These are phyloP conservation scores for Baronia brevicornis DNA, from an alignment of 2,888 invertebrate genomes.

Conservation along the genomic window DNA sequence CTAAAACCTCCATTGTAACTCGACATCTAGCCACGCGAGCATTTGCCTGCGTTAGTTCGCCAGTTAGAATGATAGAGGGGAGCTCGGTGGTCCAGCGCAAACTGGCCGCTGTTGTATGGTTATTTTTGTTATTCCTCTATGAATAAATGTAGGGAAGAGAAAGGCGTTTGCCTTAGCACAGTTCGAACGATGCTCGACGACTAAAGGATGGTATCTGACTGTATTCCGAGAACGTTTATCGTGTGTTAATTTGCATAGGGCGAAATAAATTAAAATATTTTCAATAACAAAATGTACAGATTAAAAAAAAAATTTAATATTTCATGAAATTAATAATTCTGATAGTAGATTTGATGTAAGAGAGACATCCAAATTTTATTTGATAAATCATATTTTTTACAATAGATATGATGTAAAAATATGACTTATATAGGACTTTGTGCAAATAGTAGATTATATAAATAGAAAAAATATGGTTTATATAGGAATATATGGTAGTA, in stretches of 20 bases:
- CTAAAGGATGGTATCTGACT: slow-evolving; percentile 41
- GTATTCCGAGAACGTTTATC: slow-evolving; percentile 35
- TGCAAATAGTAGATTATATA: too few relatives aligned
- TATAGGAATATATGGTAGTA: too few relatives aligned
- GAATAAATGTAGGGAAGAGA: slow-evolving; percentile 71
- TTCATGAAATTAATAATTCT: background rate
- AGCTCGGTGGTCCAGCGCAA: slow-evolving; percentile 29
- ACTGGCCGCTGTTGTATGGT: slow-evolving; percentile 51
- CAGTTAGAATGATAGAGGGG: slow-evolving; percentile 17
- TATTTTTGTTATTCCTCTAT: slow-evolving; percentile 75
- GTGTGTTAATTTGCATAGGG: slow-evolving; percentile 25
- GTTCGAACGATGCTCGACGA: slow-evolving; percentile 50
- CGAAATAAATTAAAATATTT: too few relatives aligned
- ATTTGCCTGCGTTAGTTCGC: slow-evolving; percentile 16
- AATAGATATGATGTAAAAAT: too few relatives aligned
- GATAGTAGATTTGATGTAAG: background rate
- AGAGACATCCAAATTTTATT: too few relatives aligned
- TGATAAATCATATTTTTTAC: too few relatives aligned
- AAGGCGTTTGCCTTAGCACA: slow-evolving; percentile 74
- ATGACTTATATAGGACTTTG: too few relatives aligned
- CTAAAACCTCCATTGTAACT: slow-evolving; percentile 31
- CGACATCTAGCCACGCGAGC: slow-evolving; percentile 34
- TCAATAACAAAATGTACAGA: too few relatives aligned
- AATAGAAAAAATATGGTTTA: too few relatives aligned
- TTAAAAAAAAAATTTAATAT: slow-evolving; percentile 10